Evolutionary conservation across 2,888 invertebrate genomes (phyloP).

Genomic region (Pseudanteris insignis): DNA sequence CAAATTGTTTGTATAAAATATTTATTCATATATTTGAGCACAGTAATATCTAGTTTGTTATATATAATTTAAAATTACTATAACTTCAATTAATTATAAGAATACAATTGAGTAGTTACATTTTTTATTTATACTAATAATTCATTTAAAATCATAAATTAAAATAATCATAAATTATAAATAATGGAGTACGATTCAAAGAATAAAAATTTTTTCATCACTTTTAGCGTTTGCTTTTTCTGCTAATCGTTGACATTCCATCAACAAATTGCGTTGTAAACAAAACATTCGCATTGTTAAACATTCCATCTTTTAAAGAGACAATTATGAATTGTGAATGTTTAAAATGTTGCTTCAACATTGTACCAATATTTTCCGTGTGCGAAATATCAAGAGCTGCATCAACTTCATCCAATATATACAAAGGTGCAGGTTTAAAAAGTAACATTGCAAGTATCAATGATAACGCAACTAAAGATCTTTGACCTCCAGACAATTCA

Average conservation of each 20-base stretch:
- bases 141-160: background rate
- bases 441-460: slow-evolving; percentile 94
- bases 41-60: too few relatives aligned
- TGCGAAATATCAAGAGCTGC: slow-evolving; percentile 97
- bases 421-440: slow-evolving; percentile 97
- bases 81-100: too few relatives aligned
- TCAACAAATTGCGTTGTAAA: slow-evolving; percentile 95
- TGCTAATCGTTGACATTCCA: slow-evolving; percentile 89
- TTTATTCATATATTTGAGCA: too few relatives aligned
- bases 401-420: slow-evolving; percentile 98
- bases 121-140: too few relatives aligned
- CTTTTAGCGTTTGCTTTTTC: slow-evolving; percentile 65
- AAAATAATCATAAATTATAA: background rate
- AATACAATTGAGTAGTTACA: too few relatives aligned
- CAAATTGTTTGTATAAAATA: too few relatives aligned
- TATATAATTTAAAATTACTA: background rate
- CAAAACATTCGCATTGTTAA: slow-evolving; percentile 97
- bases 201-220: background rate
- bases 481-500: slow-evolving; percentile 96
- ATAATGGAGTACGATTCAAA: background rate
- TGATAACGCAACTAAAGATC: slow-evolving; percentile 94
- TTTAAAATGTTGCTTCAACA: slow-evolving; percentile 90
- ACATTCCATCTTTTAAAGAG: slow-evolving; percentile 98
- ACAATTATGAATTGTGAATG: slow-evolving; percentile 97
- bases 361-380: slow-evolving; percentile 97